These are phyloP conservation scores for Genyomyrus donnyi DNA, from an alignment of 2,113 vertebrate genomes.

Conservation along the genomic window DNA sequence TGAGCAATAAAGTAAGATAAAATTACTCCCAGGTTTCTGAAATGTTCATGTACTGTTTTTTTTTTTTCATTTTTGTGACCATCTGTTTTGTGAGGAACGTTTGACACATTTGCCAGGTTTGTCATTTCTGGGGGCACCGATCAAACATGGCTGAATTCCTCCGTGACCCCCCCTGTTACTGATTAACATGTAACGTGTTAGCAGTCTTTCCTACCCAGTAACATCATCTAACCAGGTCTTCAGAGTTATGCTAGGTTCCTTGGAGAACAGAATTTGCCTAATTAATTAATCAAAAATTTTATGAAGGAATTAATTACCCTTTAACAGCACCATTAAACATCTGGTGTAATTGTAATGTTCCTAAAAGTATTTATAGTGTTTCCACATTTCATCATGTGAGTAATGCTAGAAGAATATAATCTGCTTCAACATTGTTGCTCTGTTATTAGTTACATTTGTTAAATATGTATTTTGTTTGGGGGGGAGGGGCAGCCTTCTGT, in stretches of 20 bases:
- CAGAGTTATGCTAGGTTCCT: background rate
- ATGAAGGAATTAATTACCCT: background rate
- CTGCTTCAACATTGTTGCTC: background rate
- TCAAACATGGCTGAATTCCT: background rate
- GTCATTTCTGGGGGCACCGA: background rate
- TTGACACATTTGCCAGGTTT: background rate
- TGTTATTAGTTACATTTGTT: background rate
- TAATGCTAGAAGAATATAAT: background rate
- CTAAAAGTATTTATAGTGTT: constrained; percentile 1
- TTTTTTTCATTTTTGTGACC: background rate
- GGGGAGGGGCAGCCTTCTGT: background rate
- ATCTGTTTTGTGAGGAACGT: background rate
- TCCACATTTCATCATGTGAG: background rate
- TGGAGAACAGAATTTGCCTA: background rate
- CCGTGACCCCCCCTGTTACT: background rate
- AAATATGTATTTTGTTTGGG: background rate
- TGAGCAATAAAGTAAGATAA: background rate
- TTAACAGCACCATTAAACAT: background rate
- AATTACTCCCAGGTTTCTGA: background rate
- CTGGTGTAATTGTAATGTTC: background rate
- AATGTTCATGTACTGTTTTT: background rate
- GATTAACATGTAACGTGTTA: background rate
- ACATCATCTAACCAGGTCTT: background rate
- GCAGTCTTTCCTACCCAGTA: background rate
- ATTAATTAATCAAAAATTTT: constrained; percentile 4